Conservation (phyloP, 1,140 invertebrate genomes). For the Phymastichus coffea region DNA sequence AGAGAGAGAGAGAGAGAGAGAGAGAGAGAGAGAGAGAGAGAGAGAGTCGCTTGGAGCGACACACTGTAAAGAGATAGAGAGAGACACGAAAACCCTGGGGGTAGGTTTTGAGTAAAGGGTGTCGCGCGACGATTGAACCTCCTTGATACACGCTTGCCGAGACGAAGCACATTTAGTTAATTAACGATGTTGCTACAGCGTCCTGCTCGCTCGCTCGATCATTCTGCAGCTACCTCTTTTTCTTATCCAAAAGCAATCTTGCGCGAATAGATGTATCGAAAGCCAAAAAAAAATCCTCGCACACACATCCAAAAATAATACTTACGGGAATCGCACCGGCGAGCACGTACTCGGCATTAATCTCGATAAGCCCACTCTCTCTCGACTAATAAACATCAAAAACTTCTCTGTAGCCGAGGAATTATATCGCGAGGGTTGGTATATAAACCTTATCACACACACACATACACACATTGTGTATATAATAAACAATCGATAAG, state of each 20-base stretch:
- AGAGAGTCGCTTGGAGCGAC: too few species aligned
- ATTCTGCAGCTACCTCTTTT: too few species aligned
- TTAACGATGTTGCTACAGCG: slow-evolving; percentile 37
- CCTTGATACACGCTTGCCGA: slow-evolving; percentile 14
- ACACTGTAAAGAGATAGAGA: too few species aligned
- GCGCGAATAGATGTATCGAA: too few species aligned
- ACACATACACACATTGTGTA: too few species aligned
- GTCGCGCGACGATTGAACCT: slow-evolving; percentile 24
- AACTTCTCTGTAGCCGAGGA: neutral
- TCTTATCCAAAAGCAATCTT: too few species aligned
- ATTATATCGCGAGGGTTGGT: neutral
- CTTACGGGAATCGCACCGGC: too few species aligned
- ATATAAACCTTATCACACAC: neutral
- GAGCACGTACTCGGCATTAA: neutral
- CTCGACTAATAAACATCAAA: neutral
- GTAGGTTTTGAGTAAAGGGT: slow-evolving; percentile 13
- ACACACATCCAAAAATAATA: too few species aligned
- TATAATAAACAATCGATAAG: too few species aligned
- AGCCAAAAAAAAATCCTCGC: too few species aligned
- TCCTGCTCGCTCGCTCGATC: neutral
- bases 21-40: too few species aligned
- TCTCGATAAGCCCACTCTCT: neutral
- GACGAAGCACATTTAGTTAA: slow-evolving; percentile 45
- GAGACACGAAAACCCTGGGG: slow-evolving; percentile 2
- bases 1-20: too few species aligned